These are phyloP conservation scores for Archivesica marissinica DNA, from an alignment of 1,140 invertebrate genomes.

Conservation along the genomic window DNA sequence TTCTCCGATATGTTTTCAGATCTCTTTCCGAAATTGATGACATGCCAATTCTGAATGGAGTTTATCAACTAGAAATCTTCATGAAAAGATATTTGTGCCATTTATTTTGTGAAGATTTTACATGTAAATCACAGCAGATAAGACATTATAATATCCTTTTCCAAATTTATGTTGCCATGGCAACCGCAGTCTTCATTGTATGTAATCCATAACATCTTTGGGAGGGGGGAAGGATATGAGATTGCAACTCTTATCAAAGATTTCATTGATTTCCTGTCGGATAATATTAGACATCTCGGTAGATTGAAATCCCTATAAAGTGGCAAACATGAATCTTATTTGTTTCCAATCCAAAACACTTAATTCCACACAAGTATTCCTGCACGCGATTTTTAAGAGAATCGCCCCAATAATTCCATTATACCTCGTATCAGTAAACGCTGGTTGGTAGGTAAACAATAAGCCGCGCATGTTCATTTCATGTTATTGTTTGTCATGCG, in stretches of 20 bases:
- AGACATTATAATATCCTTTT: conserved; percentile 51
- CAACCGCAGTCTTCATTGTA: conserved; percentile 52
- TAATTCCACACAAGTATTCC: conserved; percentile 4
- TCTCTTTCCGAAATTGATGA: conserved; percentile 12
- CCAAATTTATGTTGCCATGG: conserved; percentile 61
- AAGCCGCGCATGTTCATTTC: conserved; percentile 27
- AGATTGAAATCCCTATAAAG: conserved; percentile 63
- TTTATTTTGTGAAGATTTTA: conserved; percentile 42
- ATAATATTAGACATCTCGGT: conserved; percentile 53
- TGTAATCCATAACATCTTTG: conserved; percentile 54
- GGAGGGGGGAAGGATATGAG: not conserved
- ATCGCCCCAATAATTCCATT: conserved; percentile 46
- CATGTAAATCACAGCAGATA: conserved; percentile 43
- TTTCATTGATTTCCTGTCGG: conserved; percentile 60
- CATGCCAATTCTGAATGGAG: conserved; percentile 4
- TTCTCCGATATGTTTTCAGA: not conserved
- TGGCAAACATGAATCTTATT: conserved; percentile 59
- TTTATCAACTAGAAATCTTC: conserved; percentile 35
- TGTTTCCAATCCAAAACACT: conserved; percentile 58
- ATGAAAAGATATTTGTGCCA: conserved; percentile 49
- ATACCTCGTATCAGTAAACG: conserved; percentile 3
- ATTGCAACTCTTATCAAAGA: conserved; percentile 60
- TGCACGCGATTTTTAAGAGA: conserved; percentile 41
- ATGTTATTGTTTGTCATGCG: conserved; percentile 31
- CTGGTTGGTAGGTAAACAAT: conserved; percentile 43